Evolutionary conservation across 2,113 vertebrate species (phyloP).

Genomic region (Pseudorhombus dupliciocellatus): DNA sequence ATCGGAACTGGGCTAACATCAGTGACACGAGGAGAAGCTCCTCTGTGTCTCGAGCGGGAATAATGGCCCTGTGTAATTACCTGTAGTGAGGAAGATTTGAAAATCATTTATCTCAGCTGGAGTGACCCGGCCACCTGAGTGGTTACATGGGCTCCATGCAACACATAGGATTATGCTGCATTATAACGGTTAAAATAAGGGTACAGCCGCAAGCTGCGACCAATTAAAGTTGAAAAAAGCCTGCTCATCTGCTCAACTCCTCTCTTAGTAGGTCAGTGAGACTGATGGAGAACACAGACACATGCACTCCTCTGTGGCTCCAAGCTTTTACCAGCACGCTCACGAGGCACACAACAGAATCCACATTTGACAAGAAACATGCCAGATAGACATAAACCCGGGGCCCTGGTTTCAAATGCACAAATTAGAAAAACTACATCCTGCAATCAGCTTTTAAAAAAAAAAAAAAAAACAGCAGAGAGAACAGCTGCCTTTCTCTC

Average conservation of each 20-base stretch:
- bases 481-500: conserved; percentile 9
- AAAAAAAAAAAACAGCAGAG: conserved; percentile 13
- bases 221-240: conserved; percentile 83
- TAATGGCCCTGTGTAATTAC: conserved; percentile 72
- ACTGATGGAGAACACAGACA: conserved; percentile 73
- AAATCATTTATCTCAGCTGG: conserved; percentile 67
- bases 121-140: conserved; percentile 59
- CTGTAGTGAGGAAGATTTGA: conserved; percentile 69
- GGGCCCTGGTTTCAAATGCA: conserved; percentile 2
- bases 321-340: conserved; percentile 48
- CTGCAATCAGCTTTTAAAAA: conserved; percentile 20
- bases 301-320: conserved; percentile 36
- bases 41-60: conserved; percentile 35
- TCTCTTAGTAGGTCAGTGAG: conserved; percentile 81
- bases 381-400: conserved; percentile 1
- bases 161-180: conserved; percentile 73
- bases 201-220: conserved; percentile 76
- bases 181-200: conserved; percentile 75
- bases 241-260: conserved; percentile 80
- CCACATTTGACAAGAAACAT: conserved; percentile 23
- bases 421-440: conserved; percentile 11
- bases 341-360: conserved; percentile 26
- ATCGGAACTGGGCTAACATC: conserved; percentile 27
- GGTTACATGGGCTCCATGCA: conserved; percentile 63
- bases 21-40: conserved; percentile 31